These are phyloP conservation scores for Pherbina coryleti DNA, from an alignment of 2,888 invertebrate species.

Conservation along the genomic window DNA sequence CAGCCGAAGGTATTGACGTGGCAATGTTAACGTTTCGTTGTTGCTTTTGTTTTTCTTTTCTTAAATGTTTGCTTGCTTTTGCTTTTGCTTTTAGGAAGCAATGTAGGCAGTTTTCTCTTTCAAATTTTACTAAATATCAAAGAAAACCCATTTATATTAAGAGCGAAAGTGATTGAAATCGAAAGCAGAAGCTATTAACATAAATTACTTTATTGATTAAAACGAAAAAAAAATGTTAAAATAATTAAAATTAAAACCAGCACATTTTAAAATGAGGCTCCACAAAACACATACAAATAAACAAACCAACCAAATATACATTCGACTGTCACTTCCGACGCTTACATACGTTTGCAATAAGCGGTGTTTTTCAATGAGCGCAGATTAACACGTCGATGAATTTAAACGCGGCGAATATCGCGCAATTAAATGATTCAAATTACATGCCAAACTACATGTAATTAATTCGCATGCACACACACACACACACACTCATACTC, in stretches of 20 bases:
- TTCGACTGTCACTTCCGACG: background rate
- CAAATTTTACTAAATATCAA: too few species aligned
- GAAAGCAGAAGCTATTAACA: too few species aligned
- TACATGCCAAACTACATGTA: conserved; percentile 35
- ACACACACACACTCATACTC: background rate
- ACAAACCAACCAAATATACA: background rate
- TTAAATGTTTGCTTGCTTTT: too few species aligned
- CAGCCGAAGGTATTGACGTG: too few species aligned
- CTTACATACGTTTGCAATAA: background rate
- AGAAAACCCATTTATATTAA: too few species aligned
- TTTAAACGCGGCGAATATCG: conserved; percentile 10
- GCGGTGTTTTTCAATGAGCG: background rate
- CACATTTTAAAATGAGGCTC: background rate
- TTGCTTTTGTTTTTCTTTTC: too few species aligned
- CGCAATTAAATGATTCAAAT: conserved; percentile 35
- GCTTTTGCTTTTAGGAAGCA: too few species aligned
- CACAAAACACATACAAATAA: background rate
- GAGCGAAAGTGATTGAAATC: too few species aligned
- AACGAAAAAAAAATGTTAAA: background rate
- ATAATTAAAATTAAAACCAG: background rate
- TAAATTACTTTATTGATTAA: too few species aligned
- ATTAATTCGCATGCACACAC: conserved; percentile 21
- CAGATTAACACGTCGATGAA: conserved; percentile 19
- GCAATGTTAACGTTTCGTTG: too few species aligned
- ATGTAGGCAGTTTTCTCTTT: too few species aligned